Base-by-base conservation (phyloP, 1,140 invertebrate genomes). In the Drosophila insularis region DNA sequence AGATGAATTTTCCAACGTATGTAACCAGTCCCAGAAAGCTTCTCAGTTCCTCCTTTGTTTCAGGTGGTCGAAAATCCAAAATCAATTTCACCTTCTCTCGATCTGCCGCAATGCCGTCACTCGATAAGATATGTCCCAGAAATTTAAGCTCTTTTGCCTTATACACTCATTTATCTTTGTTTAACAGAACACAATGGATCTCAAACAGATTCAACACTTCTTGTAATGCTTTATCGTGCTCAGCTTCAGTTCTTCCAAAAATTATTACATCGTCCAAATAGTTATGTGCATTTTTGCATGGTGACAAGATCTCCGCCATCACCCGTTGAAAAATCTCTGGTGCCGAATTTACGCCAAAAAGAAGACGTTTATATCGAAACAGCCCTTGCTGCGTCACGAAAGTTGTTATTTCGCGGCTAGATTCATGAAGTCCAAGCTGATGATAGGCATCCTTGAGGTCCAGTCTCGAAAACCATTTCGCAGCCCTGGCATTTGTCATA, bases 121-220 rank as follows among this genome's bases (percentile, higher is more conserved):
- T 0, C 81, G 78, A 21, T 81, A 76, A 39, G 77, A 91, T 59
- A 80, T 90, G 55, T 2, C 91, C 91, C 54, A 92, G 53, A 63
- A 92, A 92, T 14, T 43, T 43, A 13, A 43, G 14, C 40, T 43
- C 14, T 43, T 43, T 13, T 4, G 40, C 14, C 4, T 43, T 43
- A 13, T 14, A 43, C 14, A 43, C 40, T 4, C 40, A 43, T 43
- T 43, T 43, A 13, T 43, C 40, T 4, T 13, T 4, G 14, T 43
- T 43, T 13, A 43, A 14, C 40, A 43, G 14, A n/a, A 43, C 14
- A 14, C 14, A n/a, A 13, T 43, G 13, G 13, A n/a, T 43, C 40
- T 43, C 13, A 14, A 43, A 43, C 40, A 43, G 13, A 4, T 43
- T 14, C 14, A n/a, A n/a, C 13, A 43, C 40, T 14, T 14, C 4